Evolutionary conservation across 2,113 vertebrate species (phyloP).

Genomic region (Pangasianodon hypophthalmus): DNA sequence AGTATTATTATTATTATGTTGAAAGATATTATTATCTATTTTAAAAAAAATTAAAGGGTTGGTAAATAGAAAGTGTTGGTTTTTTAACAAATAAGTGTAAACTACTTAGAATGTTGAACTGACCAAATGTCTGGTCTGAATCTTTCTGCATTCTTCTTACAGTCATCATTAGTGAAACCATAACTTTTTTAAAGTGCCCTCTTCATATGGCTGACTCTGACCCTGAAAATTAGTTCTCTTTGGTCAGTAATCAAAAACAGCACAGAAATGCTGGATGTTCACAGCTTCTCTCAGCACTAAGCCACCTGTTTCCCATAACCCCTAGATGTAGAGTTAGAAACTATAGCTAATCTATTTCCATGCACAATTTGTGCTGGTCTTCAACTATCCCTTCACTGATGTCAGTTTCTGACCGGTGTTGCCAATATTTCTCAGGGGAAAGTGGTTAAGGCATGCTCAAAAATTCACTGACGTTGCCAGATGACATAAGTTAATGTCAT

Average conservation of each 20-base stretch:
- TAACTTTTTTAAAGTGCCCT: constrained; percentile 58
- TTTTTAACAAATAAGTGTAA: neutral
- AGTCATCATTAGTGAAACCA: constrained; percentile 47
- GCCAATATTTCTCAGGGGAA: neutral
- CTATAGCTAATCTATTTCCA: constrained; percentile 4
- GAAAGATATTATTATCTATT: too few relatives aligned
- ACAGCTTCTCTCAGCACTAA: constrained; percentile 48
- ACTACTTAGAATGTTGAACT: neutral
- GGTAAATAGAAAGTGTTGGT: neutral
- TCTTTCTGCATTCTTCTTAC: constrained; percentile 22
- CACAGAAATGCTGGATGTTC: constrained; percentile 23
- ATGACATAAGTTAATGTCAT: neutral
- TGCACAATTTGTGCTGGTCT: neutral
- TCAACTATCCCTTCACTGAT: neutral
- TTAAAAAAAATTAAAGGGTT: neutral
- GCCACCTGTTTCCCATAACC: constrained; percentile 69
- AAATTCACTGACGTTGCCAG: neutral
- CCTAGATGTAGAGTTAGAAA: neutral
- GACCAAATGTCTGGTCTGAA: neutral
- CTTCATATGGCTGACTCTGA: constrained; percentile 58
- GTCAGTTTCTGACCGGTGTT: neutral
- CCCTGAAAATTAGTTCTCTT: constrained; percentile 66
- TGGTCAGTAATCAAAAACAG: constrained; percentile 66
- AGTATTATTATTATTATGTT: neutral
- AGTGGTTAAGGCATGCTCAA: neutral